phyloP scores from a whole-genome alignment of 1,140 invertebrate genomes.

The Leptonema lineaticorne region DNA sequence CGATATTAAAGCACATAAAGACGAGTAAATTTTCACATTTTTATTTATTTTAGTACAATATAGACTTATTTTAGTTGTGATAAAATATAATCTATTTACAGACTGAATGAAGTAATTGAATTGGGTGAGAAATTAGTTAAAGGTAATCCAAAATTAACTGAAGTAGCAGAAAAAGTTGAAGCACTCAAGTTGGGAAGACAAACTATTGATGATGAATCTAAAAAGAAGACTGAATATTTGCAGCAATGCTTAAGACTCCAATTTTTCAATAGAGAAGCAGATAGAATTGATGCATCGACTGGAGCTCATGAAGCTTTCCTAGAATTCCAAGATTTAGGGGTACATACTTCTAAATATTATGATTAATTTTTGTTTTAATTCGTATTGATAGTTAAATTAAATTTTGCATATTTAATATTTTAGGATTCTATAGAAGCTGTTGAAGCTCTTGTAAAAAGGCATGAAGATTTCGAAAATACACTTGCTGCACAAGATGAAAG shows the following conservation, averaged over 20 bases:
- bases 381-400: not conserved
- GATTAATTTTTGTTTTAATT: conserved; percentile 4
- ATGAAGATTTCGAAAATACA: conserved; percentile 93
- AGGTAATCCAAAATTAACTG: conserved; percentile 67
- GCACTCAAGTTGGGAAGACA: conserved; percentile 75
- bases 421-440: conserved; percentile 92
- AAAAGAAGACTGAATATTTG: conserved; percentile 79
- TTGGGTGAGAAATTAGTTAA: conserved; percentile 74
- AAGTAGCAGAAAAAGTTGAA: conserved; percentile 73
- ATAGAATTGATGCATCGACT: conserved; percentile 94
- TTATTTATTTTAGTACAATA: not conserved
- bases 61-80: not conserved
- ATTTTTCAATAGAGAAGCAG: conserved; percentile 93
- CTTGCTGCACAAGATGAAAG: conserved; percentile 92
- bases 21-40: conserved; percentile 65
- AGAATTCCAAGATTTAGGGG: conserved; percentile 85
- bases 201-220: conserved; percentile 73
- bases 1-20: conserved; percentile 88
- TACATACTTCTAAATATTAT: conserved; percentile 52
- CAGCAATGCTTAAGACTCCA: conserved; percentile 84
- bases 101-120: conserved; percentile 75
- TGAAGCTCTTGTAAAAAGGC: conserved; percentile 89
- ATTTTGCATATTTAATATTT: conserved; percentile 31
- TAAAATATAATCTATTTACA: conserved; percentile 41
- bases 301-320: conserved; percentile 92